Conservation (phyloP, 2,888 invertebrate species). For the Orthosia gracilis region DNA sequence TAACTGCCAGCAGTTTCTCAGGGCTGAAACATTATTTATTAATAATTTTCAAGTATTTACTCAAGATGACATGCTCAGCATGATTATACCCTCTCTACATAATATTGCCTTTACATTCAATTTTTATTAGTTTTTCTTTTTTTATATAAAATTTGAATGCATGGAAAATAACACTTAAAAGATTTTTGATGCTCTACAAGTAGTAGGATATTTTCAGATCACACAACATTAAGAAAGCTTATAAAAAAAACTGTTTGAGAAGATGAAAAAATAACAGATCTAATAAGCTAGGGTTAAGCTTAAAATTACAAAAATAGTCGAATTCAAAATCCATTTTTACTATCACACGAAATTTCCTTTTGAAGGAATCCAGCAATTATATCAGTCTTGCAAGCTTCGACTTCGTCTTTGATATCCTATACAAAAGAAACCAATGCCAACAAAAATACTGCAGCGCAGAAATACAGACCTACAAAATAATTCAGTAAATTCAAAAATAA, state of each 20-base stretch:
- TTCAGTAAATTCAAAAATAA: background rate
- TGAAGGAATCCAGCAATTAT: constrained; percentile 81
- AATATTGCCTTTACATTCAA: constrained; percentile 67
- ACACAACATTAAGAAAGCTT: constrained; percentile 42
- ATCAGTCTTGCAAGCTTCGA: constrained; percentile 89
- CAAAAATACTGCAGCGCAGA: constrained; percentile 49
- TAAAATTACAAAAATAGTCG: constrained; percentile 83
- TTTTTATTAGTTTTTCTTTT: constrained; percentile 39
- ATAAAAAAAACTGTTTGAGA: constrained; percentile 23
- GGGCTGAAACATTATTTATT: constrained; percentile 24
- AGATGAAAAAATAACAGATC: constrained; percentile 36
- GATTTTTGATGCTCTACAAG: constrained; percentile 15
- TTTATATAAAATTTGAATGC: constrained; percentile 17
- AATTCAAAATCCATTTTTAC: constrained; percentile 78
- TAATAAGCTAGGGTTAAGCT: constrained; percentile 71
- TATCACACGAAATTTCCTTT: constrained; percentile 86
- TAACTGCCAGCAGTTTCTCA: constrained; percentile 61
- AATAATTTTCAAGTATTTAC: constrained; percentile 35
- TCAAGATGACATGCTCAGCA: constrained; percentile 71
- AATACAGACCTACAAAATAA: constrained; percentile 17
- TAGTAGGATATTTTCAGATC: constrained; percentile 11
- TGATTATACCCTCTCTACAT: constrained; percentile 55
- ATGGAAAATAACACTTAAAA: constrained; percentile 10
- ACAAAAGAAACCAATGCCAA: constrained; percentile 50
- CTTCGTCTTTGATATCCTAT: constrained; percentile 76